Evolutionary conservation across 2,113 vertebrate genomes (phyloP), one percentile per base, ranked within the genome.

Genomic region (Xenus cinereus): DNA sequence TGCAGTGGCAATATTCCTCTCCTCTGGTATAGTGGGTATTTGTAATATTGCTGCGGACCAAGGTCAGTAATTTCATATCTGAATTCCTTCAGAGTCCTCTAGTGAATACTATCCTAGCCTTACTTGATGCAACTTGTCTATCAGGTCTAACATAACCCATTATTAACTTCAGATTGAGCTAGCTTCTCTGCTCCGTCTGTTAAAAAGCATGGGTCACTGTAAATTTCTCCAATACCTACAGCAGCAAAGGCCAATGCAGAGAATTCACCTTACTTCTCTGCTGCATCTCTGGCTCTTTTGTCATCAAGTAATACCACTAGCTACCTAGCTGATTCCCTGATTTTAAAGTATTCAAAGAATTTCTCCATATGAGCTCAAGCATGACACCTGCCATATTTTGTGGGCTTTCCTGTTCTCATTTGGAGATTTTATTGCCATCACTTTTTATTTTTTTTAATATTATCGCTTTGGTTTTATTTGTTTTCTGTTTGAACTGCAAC

Each of bases 91-190:
- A 35, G 73, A 84, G 51, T 67, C 69, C 69, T 87, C 89, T 50
- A 56, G 32, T 39, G 81, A 91, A 41, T 63, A 74, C 23, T 27
- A 63, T 59, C 26, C 37, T 37, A 81, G 37, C 32, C 7, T 54
- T 74, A 81, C 32, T 26, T 24, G 46, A 53, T 75, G 19, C 28
- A 87, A 68, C 46, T 51, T 84, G 43, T 82, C 84, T 59, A 46
- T 87, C 81, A 84, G 41, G 84, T 54, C 41, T 84, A 84, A 89
- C 54, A 53, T 19, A 91, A 93, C 46, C 26, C 46, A 81, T 62
- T 35, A 94, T 91, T 84, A 95, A 26, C 66, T 89, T 84, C 60
- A 91, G 91, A 89, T 10, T 84, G 43, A 94, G n/a, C 33, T 67
- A 63, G 14, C 35, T 32, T 75, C 43, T 67, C 77, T 89, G 33